Base-by-base conservation (phyloP, 2,888 invertebrate genomes). In the Melanophora roralis region DNA sequence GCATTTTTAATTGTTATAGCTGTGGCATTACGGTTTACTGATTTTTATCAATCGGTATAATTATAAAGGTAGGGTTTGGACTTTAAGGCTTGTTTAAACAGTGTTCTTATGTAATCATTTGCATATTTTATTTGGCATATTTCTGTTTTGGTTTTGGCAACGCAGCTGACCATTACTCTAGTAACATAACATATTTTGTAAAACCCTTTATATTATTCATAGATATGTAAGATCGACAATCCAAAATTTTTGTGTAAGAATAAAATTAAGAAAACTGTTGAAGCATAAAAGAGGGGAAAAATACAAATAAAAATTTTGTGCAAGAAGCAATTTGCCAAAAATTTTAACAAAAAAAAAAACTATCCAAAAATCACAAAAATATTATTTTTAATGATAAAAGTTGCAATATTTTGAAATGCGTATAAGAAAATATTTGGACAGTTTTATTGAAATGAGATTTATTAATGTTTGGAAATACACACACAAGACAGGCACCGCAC, bases 291-390 rank as follows among this genome's bases (percentile, higher is more conserved):
- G 79, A 79, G 47, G 82, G 76, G 81, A 83, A 60, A 59, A 59
- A 72, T 72, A 80, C 86, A 84, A 86, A 85, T 85, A 83, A 84
- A 86, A 83, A 83, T 84, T 86, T 84, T 83, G 82, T 85, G 86
- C 86, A 64, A 76, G 76, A 69, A 86, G 76, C 76, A 86, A 83
- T 72, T 87, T 86, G 85, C 84, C 85, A 87, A 80, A 81, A 75
- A 81, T 45, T 47, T n/a, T n/a, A 76, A 76, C 34, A 40, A 57
- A 79, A 73, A 67, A 80, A 45, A 40, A 60, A 40, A 60, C 49
- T 67, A 62, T 73, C 53, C 32, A 71, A 73, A 62, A 51, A 38
- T 16, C 11, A 34, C 36, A 68, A 64, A 34, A 53, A 34, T 16
- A 14, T 23, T 47, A 55, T 55, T 11, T 38, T 3, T 60, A 71